Base-by-base conservation (phyloP, 1,140 invertebrate genomes). In the Ptiloglossa arizonensis region DNA sequence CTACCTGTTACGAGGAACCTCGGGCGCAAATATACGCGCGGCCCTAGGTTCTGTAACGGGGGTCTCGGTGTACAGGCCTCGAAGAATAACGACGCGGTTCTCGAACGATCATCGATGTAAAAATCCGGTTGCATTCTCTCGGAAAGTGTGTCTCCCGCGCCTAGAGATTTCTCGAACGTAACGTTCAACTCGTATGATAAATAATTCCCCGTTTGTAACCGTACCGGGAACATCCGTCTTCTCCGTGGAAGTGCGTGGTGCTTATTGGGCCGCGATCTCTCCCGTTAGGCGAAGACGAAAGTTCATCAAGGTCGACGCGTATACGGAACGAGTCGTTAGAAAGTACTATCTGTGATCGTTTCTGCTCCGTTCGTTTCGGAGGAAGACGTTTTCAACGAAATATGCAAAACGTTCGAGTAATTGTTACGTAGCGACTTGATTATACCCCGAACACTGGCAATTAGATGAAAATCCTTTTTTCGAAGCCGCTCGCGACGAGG, bases 181-280 rank as follows among this genome's bases (percentile, higher is more conserved):
- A 83, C 75, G 59, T 79, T 83, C 69, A 82, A 73, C 80, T 50
- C 80, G 69, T 72, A 79, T 78, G 80, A 79, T 82, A 79, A 81
- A 83, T 82, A 82, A 83, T 82, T 83, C 74, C 32, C 62, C 64
- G 66, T 68, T 69, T 80, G 67, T 35, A 50, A 66, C 46, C 72
- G 46, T 77, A 52, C 80, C 22, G 71, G 27, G 77, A 46, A 29
- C 57, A 75, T 82, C 68, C 67, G 75, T 78, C 80, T 73, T 74
- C 48, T 11, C 1, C 15, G 60, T 67, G 62, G 50, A 66, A 66
- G 50, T 74, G 66, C 64, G 50, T 74, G 62, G 50, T 41, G 32
- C 62, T 66, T 56, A 29, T 74, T 74, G 48, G 60, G 32, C 71
- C 22, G 17, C 38, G 35, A 44, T 66, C 35, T 66, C 71, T 74